These are phyloP conservation scores for Napeogenes inachia DNA, from an alignment of 2,888 invertebrate genomes.

Conservation along the genomic window DNA sequence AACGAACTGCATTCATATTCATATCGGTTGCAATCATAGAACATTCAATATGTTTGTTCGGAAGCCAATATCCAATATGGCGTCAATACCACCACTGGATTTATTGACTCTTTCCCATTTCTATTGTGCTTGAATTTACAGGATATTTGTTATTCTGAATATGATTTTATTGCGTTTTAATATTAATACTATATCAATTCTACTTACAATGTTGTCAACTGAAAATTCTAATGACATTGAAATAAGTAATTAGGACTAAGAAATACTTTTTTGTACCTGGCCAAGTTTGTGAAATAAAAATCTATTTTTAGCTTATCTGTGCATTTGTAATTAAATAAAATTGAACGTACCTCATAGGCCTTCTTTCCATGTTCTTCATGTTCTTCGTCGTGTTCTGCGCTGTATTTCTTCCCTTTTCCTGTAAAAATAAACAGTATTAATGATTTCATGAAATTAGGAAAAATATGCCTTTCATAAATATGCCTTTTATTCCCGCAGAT, in stretches of 20 bases:
- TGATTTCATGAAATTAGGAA: background rate
- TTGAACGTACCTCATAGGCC: slow-evolving; percentile 77
- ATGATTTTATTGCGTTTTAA: too few species aligned
- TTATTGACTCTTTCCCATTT: slow-evolving; percentile 4
- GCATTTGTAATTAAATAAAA: too few species aligned
- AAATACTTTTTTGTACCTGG: too few species aligned
- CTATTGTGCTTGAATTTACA: background rate
- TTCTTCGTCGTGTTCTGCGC: slow-evolving; percentile 73
- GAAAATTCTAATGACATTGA: too few species aligned
- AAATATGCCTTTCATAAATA: background rate
- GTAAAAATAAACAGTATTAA: slow-evolving; percentile 18
- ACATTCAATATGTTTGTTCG: slow-evolving; percentile 11
- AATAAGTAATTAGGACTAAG: too few species aligned
- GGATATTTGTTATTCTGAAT: too few species aligned
- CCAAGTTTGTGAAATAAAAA: too few species aligned
- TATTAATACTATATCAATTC: too few species aligned
- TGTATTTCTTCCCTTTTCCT: slow-evolving; percentile 77
- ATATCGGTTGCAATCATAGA: slow-evolving; percentile 11
- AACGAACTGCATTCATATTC: slow-evolving; percentile 8
- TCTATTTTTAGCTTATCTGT: too few species aligned
- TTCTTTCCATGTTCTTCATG: slow-evolving; percentile 81
- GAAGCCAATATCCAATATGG: slow-evolving; percentile 1
- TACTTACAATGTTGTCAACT: too few species aligned
- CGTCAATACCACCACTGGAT: slow-evolving; percentile 8
- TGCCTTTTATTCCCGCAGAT: too few species aligned